Base-by-base conservation (phyloP, 30 jellyfish, hydroid and myxozoan genomes). In the Haliclystus octoradiatus region DNA sequence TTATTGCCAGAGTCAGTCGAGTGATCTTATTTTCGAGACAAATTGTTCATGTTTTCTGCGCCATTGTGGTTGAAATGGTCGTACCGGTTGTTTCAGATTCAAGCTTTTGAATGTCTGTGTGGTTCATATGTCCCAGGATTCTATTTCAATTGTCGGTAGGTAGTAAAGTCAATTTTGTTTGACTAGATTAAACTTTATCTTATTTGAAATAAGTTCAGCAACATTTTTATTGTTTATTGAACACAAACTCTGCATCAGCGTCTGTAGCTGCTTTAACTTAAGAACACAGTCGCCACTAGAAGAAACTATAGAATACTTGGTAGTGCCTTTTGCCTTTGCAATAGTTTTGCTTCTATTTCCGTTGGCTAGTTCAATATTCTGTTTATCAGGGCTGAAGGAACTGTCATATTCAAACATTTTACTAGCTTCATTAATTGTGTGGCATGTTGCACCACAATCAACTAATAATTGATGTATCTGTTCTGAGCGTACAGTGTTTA, bases 381-480 rank as follows among this genome's bases (percentile, higher is more conserved):
- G 85, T 2, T 70, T 30, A 24, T 14, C 34, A 1, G 93, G 84
- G 49, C 33, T 47, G 22, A 66, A 66, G 9, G 76, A 13, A 13
- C 34, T 23, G 66, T 66, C 76, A 34, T 24, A 66, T 3, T 30
- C 14, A 33, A 31, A 31, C 35, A 65, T 65, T 57, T 76, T 76
- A 29, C 79, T 13, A 19, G 29, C 2, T 26, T 74, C 85, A 1
- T 19, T 74, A 1, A 74, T 28, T 1, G 65, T 74, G 34, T 74
- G 85, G 14, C 29, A 50, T 23, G 89, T 76, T 1, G 89, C 89
- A 25, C 89, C n/a, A n/a, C n/a, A n/a, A n/a, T n/a, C n/a, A n/a
- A n/a, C n/a, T n/a, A n/a, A n/a, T n/a, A n/a, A n/a, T n/a, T n/a
- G n/a, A n/a, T n/a, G n/a, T n/a, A n/a, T n/a, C n/a, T n/a, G n/a